phyloP scores from a whole-genome alignment of 2,888 invertebrate genomes.

The Homarus gammarus region DNA sequence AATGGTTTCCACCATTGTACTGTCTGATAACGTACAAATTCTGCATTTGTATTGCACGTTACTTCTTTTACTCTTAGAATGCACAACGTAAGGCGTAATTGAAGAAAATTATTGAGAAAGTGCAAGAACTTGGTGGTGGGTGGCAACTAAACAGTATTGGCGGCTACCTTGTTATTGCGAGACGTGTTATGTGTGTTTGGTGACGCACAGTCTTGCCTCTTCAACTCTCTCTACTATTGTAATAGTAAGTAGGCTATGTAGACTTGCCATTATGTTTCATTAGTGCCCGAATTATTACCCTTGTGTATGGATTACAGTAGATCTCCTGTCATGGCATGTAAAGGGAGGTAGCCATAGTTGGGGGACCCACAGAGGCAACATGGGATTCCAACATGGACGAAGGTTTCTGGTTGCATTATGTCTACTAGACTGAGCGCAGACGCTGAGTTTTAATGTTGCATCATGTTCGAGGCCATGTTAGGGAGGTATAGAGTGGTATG shows the following conservation, averaged over 20 bases:
- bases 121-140: neutral
- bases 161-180: constrained; percentile 28
- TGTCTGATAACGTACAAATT: too few species aligned
- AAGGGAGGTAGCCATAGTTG: neutral
- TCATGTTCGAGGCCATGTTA: neutral
- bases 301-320: neutral
- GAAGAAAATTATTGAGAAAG: too few species aligned
- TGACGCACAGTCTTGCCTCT: too few species aligned
- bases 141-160: neutral
- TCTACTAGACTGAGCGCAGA: neutral
- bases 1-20: too few species aligned
- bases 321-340: neutral
- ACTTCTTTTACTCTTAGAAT: too few species aligned
- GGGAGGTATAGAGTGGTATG: neutral
- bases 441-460: neutral
- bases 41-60: too few species aligned
- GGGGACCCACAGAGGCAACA: neutral
- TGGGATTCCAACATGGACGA: constrained; percentile 9
- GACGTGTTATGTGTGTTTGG: neutral
- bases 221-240: neutral
- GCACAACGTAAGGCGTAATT: too few species aligned
- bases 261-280: neutral
- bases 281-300: neutral
- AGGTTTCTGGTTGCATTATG: neutral
- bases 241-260: too few species aligned